Percentiles rank a stretch among this genome's conserved stretches.
phyloP scores from a whole-genome alignment of 37 sponge, comb jelly and placozoan genomes.

The Agelas oroides region DNA sequence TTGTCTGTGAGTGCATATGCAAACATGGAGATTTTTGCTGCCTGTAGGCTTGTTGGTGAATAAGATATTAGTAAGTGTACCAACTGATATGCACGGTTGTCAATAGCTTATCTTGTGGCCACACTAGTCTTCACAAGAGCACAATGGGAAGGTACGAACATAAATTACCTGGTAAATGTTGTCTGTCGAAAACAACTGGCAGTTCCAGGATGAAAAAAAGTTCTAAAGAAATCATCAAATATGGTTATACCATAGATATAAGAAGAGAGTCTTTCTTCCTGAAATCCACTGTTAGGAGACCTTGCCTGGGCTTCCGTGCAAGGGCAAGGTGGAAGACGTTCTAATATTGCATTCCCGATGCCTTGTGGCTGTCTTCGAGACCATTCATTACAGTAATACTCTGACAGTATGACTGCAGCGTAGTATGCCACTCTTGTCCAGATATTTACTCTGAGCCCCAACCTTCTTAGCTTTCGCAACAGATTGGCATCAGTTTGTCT shows the following conservation, averaged over 20 bases:
- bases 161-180: neutral
- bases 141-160: too few species aligned
- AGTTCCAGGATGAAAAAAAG: slow-evolving; percentile 34
- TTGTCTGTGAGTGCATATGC: too few species aligned
- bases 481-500: neutral
- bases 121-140: too few species aligned
- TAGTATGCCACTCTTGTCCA: slow-evolving; percentile 12
- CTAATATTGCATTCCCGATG: neutral
- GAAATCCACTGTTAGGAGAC: neutral
- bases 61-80: too few species aligned
- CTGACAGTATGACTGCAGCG: neutral
- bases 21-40: too few species aligned
- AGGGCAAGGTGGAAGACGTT: slow-evolving; percentile 31
- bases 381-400: slow-evolving; percentile 23
- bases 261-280: neutral
- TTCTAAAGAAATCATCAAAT: neutral
- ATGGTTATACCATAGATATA: neutral
- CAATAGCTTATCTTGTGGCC: too few species aligned
- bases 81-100: too few species aligned
- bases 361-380: neutral
- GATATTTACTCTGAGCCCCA: neutral
- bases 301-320: slow-evolving; percentile 5
- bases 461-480: too few species aligned
- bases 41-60: too few species aligned
- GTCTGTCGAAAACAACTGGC: slow-evolving; percentile 16